These are phyloP conservation scores for Smithornis capensis DNA, from an alignment of 2,113 vertebrate genomes.

Conservation along the genomic window DNA sequence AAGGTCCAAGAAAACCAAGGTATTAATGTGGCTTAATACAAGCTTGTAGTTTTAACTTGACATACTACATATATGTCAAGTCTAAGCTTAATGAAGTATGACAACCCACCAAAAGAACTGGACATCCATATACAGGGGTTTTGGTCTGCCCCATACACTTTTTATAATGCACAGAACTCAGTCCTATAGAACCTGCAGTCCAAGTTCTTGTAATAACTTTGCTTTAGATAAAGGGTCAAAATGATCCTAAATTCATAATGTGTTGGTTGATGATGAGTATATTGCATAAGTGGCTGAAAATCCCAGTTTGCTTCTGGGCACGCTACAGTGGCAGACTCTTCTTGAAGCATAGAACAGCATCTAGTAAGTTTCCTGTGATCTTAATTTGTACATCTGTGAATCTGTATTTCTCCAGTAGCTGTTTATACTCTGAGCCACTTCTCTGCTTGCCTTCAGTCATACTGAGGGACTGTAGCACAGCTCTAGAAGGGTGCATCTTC, in stretches of 20 bases:
- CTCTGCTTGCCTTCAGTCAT: slow-evolving; percentile 85
- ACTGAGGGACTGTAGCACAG: slow-evolving; percentile 84
- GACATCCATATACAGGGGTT: neutral
- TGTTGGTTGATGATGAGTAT: neutral
- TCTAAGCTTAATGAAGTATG: neutral
- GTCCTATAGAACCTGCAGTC: neutral
- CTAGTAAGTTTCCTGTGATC: slow-evolving; percentile 80
- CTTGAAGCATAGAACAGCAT: slow-evolving; percentile 81
- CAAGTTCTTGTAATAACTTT: neutral
- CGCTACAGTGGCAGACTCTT: neutral
- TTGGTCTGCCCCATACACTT: neutral
- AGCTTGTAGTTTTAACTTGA: neutral
- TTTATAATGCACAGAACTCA: neutral
- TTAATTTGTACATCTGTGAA: slow-evolving; percentile 73
- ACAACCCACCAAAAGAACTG: neutral
- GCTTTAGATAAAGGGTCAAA: neutral
- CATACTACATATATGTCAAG: neutral
- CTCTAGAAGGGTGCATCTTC: slow-evolving; percentile 70
- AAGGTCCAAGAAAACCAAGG: neutral
- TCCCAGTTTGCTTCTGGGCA: neutral
- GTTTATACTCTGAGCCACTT: slow-evolving; percentile 77
- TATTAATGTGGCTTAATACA: neutral
- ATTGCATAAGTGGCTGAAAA: neutral
- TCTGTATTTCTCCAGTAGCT: slow-evolving; percentile 77
- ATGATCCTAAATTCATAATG: neutral